Base-by-base conservation (phyloP, 1,140 invertebrate genomes). In the Gryllus bimaculatus region DNA sequence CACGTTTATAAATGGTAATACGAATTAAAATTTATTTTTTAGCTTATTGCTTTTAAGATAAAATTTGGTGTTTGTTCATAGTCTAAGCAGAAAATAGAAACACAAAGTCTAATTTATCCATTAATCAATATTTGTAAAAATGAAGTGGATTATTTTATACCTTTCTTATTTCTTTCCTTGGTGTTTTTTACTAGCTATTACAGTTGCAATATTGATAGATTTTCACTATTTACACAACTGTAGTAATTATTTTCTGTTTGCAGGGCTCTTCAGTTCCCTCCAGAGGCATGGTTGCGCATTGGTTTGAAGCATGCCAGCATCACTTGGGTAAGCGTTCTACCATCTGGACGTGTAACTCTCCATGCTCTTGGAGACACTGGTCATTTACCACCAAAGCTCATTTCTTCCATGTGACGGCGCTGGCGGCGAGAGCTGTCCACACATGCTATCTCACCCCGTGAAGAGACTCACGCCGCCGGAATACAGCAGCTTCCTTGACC, bases 221-320 rank as follows among this genome's bases (percentile, higher is more conserved):
- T 39, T 39, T 39, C 26, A 39, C 26, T 2, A 39, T 5, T 39
- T 39, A 39, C 26, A 39, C 26, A 39, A 39, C 26, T 5, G 26
- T 75, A 75, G n/a, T 20, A 75, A 39, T 75, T 47, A 13, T 75
- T 75, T 47, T 39, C 3, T 75, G 7, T n/a, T 8, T 77, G n/a
- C 87, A 96, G 97, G 86, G 96, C 96, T 0, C 87, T 99, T n/a
- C 98, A 99, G 86, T 94, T 99, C 83, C 97, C 97, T 15, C 92
- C 96, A 0, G 96, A 99, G 87, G 98, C 93, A 15, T 99, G 98
- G 98, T 87, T 99, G 8, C 89, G 98, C 26, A 91, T 99, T 81
- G 92, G 91, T 47, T 87, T 99, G 12, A 93, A 95, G 84, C 94
- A 99, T 86, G 95, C 90, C 12, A 98, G 96, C 82, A 95, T 99